phyloP scores from a whole-genome alignment of 2,113 vertebrate species.

The Sapayoa aenigma region DNA sequence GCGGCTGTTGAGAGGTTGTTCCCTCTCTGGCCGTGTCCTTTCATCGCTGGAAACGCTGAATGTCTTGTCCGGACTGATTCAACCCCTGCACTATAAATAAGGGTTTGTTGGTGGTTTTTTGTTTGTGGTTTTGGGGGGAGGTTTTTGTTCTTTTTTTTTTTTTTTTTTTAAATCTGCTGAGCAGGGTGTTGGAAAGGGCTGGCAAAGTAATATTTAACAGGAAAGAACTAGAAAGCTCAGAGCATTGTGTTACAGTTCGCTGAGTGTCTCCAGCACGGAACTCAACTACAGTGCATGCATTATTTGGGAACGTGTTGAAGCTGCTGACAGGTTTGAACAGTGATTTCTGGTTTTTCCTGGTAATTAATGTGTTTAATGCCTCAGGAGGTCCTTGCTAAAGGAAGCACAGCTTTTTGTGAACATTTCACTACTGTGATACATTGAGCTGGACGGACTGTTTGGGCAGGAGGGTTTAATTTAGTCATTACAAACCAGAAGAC shows the following conservation, averaged over 20 bases:
- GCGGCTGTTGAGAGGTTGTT: fast-evolving
- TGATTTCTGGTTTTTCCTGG: neutral
- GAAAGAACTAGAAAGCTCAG: neutral
- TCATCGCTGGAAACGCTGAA: neutral
- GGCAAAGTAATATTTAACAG: neutral
- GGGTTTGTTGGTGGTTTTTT: neutral
- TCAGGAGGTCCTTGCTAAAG: neutral
- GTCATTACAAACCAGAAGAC: neutral
- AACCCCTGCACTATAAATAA: neutral
- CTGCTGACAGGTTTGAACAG: neutral
- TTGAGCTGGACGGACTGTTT: neutral
- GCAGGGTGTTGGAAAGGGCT: neutral
- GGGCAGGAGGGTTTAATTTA: neutral
- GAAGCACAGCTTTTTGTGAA: neutral
- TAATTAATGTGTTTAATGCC: neutral
- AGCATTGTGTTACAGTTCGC: neutral
- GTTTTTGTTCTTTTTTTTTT: neutral
- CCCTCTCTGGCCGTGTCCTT: neutral
- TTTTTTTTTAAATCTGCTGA: neutral
- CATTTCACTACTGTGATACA: neutral
- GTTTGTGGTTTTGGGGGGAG: neutral
- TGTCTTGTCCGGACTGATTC: neutral
- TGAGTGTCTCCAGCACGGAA: neutral
- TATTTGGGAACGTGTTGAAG: neutral
- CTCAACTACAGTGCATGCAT: neutral